phyloP scores from a whole-genome alignment of 2,888 invertebrate genomes.

The Drosophila nr. perissopoda region DNA sequence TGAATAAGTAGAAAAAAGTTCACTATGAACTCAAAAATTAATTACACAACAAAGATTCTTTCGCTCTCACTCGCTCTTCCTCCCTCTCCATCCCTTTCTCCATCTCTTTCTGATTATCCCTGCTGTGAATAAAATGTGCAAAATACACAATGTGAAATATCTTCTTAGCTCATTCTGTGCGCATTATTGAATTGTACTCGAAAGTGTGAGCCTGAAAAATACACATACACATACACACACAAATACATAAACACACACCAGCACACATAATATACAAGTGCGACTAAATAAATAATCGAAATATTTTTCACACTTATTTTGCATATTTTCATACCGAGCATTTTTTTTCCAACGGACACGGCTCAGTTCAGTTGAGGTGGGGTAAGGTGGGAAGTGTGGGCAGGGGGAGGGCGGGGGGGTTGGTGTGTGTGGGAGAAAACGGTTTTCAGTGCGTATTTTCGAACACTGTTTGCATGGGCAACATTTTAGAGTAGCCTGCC shows the following conservation, averaged over 20 bases:
- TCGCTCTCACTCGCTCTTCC: neutral
- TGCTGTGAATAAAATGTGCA: slow-evolving; percentile 49
- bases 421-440: slow-evolving; percentile 22
- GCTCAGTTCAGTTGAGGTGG: neutral
- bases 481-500: slow-evolving; percentile 62
- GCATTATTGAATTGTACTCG: slow-evolving; percentile 47
- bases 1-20: neutral
- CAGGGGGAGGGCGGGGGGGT: neutral
- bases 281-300: slow-evolving; percentile 63
- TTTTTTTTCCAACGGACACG: slow-evolving; percentile 4
- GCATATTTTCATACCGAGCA: slow-evolving; percentile 54
- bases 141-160: slow-evolving; percentile 54
- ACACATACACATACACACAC: neutral
- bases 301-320: slow-evolving; percentile 73
- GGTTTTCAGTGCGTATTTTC: slow-evolving; percentile 18
- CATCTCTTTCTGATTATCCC: neutral
- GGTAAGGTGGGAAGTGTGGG: slow-evolving; percentile 2
- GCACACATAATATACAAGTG: slow-evolving; percentile 17
- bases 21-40: neutral
- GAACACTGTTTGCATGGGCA: slow-evolving; percentile 48
- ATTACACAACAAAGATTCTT: neutral
- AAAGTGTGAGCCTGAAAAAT: neutral
- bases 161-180: slow-evolving; percentile 38
- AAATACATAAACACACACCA: slow-evolving; percentile 9
- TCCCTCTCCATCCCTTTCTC: neutral